Percentiles rank a stretch among this genome's conserved stretches.
Evolutionary conservation across 2,888 invertebrate genomes (phyloP).

Genomic region (Macrostomum cliftonense): DNA sequence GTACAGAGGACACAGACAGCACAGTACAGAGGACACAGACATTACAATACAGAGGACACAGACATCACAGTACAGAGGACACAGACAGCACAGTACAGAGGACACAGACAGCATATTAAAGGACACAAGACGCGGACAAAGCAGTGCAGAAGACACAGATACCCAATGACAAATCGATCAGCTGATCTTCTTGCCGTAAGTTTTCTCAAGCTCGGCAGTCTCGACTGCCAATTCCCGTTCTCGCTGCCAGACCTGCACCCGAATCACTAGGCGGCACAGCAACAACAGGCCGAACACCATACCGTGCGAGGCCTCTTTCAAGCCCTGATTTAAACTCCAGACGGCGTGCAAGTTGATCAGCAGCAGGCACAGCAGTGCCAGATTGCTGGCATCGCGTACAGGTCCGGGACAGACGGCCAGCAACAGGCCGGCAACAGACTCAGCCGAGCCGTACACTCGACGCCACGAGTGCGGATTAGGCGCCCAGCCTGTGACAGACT

Average conservation of each 20-base stretch:
- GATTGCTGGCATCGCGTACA: constrained; percentile 70
- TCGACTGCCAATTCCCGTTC: constrained; percentile 4
- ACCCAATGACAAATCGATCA: no score
- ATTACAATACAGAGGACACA: no score
- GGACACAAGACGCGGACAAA: no score
- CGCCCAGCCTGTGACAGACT: constrained; percentile 28
- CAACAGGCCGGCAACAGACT: constrained; percentile 32
- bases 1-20: no score
- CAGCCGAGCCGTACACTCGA: constrained; percentile 28
- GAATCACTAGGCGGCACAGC: constrained; percentile 32
- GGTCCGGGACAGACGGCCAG: constrained; percentile 46
- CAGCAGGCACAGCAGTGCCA: constrained; percentile 61
- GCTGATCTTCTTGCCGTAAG: no score
- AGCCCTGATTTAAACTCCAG: constrained; percentile 28
- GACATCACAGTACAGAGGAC: no score
- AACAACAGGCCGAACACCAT: constrained; percentile 35
- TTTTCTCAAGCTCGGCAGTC: no score
- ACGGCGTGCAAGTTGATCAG: constrained; percentile 67
- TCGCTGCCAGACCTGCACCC: constrained; percentile 22
- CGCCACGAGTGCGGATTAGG: constrained; percentile 32
- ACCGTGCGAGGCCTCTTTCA: constrained; percentile 34
- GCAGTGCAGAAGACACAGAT: no score
- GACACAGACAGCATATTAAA: no score
- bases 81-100: no score
- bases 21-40: no score